Percentiles rank a stretch among this genome's conserved stretches.
These are phyloP conservation scores for Natator depressus DNA, from an alignment of 2,113 vertebrate genomes.

Conservation along the genomic window DNA sequence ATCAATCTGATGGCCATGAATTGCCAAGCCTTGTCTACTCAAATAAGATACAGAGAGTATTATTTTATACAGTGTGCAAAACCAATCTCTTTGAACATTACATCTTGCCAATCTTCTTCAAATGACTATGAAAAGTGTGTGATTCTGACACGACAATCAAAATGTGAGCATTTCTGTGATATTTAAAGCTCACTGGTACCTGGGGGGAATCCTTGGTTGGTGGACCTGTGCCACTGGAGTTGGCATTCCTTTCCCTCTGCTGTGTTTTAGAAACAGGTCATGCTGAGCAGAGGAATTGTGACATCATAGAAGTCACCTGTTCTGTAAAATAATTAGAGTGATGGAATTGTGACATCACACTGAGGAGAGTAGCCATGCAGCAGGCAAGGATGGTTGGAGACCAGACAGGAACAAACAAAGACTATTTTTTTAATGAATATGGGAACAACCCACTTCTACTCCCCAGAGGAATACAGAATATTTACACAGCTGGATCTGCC, in stretches of 20 bases:
- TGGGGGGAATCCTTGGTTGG: not conserved
- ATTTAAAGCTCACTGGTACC: not conserved
- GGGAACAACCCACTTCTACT: not conserved
- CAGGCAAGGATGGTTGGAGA: not conserved
- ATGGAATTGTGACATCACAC: not conserved
- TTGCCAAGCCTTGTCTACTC: slow-evolving; percentile 37
- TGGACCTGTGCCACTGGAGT: not conserved
- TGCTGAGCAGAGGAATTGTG: not conserved
- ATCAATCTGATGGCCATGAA: slow-evolving; percentile 55
- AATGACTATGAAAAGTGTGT: not conserved
- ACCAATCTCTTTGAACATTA: not conserved
- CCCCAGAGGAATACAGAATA: not conserved
- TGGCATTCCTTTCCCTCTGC: not conserved
- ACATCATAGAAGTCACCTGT: not conserved
- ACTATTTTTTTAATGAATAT: not conserved
- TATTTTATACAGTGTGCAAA: slow-evolving; percentile 31
- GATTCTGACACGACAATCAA: not conserved
- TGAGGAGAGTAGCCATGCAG: not conserved
- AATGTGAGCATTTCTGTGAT: not conserved
- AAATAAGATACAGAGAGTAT: not conserved
- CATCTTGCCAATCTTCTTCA: slow-evolving; percentile 8
- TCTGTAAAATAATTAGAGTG: not conserved
- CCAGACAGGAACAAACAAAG: not conserved
- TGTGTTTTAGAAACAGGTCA: not conserved
- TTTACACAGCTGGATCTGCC: not conserved